Evolutionary conservation across 2,888 invertebrate genomes (phyloP).

Genomic region (Habroteleia sp.): DNA sequence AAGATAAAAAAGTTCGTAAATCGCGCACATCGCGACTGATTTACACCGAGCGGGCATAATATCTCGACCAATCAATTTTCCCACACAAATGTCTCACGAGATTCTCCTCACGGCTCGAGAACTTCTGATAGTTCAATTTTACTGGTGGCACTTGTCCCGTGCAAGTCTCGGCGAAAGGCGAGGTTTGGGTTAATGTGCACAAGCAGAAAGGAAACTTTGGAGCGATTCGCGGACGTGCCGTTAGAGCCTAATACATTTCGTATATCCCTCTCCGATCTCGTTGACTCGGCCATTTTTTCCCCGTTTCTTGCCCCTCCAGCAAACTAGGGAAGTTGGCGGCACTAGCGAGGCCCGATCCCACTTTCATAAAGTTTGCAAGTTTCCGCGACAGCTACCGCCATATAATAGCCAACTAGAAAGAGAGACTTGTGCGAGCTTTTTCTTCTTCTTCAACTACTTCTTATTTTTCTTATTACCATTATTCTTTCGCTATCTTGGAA

Average conservation of each 20-base stretch:
- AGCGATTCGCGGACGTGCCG: conserved; percentile 73
- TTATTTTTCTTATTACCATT: conserved; percentile 50
- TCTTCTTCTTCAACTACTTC: conserved; percentile 30
- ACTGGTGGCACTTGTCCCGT: conserved; percentile 66
- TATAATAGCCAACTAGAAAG: conserved; percentile 73
- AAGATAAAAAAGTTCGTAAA: conserved; percentile 8
- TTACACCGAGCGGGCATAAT: conserved; percentile 18
- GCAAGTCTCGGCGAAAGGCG: conserved; percentile 46
- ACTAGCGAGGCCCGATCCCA: conserved; percentile 73
- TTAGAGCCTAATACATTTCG: conserved; percentile 76
- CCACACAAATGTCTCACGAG: conserved; percentile 48
- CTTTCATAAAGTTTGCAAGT: conserved; percentile 77
- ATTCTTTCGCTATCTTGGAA: conserved; percentile 41
- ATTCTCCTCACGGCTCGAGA: conserved; percentile 75
- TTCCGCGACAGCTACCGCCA: conserved; percentile 72
- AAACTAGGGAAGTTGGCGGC: conserved; percentile 53
- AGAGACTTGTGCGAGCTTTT: no score
- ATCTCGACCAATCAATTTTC: conserved; percentile 52
- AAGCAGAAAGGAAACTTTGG: conserved; percentile 69
- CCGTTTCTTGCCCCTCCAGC: conserved; percentile 9
- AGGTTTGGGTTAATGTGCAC: conserved; percentile 67
- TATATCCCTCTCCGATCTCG: conserved; percentile 64
- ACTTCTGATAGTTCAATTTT: conserved; percentile 78
- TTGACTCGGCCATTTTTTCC: conserved; percentile 54
- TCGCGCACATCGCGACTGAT: conserved; percentile 27